Conservation (phyloP, 2,888 invertebrate species). For the Scotopteryx bipunctaria region DNA sequence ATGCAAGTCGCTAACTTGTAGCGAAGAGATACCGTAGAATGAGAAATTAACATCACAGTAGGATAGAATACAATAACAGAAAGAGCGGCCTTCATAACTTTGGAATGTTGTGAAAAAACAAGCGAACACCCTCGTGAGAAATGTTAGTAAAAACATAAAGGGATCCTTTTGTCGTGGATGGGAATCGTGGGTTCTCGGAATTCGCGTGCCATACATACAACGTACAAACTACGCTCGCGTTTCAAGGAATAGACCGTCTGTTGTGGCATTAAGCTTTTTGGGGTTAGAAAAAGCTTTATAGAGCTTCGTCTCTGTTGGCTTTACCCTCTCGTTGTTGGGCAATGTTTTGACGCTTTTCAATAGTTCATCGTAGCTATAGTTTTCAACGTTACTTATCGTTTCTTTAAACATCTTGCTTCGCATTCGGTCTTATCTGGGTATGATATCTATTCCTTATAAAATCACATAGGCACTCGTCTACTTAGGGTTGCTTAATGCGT, state of each 20-base stretch:
- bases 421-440: slow-evolving; percentile 9
- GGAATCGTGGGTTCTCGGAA: slow-evolving; percentile 76
- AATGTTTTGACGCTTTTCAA: too few species aligned
- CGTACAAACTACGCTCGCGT: slow-evolving; percentile 53
- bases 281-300: slow-evolving; percentile 15
- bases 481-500: slow-evolving; percentile 26
- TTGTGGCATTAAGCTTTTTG: slow-evolving; percentile 42
- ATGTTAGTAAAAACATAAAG: slow-evolving; percentile 53
- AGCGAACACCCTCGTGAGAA: slow-evolving; percentile 72
- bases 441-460: slow-evolving; percentile 20
- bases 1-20: slow-evolving; percentile 8
- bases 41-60: slow-evolving; percentile 29
- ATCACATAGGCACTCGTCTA: slow-evolving; percentile 28
- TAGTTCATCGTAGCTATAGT: not conserved
- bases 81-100: slow-evolving; percentile 65
- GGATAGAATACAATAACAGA: slow-evolving; percentile 44
- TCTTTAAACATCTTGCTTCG: not conserved
- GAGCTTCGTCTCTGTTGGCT: too few species aligned
- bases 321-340: too few species aligned
- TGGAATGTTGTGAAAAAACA: slow-evolving; percentile 66
- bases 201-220: slow-evolving; percentile 76
- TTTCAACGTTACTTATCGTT: not conserved
- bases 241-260: slow-evolving; percentile 55
- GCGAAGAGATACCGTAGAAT: slow-evolving; percentile 4
- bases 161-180: slow-evolving; percentile 66